Conservation (phyloP, 2,797 vertebrate genomes). For the Bradypodion ventrale region DNA sequence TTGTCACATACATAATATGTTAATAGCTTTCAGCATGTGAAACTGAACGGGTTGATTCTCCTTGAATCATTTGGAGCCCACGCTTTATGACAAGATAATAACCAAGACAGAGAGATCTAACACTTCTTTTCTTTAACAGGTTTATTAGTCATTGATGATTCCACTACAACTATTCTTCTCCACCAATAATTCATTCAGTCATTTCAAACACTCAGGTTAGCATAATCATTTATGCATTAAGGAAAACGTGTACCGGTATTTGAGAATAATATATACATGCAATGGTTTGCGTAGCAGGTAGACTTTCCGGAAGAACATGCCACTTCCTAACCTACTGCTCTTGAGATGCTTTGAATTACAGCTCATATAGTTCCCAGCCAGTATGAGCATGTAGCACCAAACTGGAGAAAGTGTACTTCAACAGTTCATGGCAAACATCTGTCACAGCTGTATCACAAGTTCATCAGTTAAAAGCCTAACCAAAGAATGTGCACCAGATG, state of each 20-base stretch:
- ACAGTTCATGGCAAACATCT: neutral
- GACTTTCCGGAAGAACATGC: neutral
- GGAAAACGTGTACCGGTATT: neutral
- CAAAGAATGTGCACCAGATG: neutral
- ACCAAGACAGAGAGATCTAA: neutral
- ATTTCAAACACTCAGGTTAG: neutral
- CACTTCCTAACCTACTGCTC: neutral
- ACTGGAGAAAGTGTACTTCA: no score
- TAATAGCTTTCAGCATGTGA: neutral
- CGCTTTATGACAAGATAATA: neutral
- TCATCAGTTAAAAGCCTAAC: neutral
- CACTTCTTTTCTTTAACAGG: neutral
- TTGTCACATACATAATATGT: neutral
- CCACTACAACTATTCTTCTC: neutral
- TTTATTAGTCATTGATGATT: neutral
- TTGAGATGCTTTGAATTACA: no score
- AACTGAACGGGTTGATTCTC: neutral
- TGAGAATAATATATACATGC: neutral
- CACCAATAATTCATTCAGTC: neutral
- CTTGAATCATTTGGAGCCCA: neutral
- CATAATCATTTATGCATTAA: neutral
- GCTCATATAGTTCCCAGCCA: neutral
- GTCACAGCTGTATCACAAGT: no score
- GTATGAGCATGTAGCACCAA: no score
- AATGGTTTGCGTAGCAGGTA: neutral